Evolutionary conservation across 2,113 vertebrate genomes (phyloP), one percentile per base, ranked within the genome.

Genomic region (Malurus alboscapulatus): DNA sequence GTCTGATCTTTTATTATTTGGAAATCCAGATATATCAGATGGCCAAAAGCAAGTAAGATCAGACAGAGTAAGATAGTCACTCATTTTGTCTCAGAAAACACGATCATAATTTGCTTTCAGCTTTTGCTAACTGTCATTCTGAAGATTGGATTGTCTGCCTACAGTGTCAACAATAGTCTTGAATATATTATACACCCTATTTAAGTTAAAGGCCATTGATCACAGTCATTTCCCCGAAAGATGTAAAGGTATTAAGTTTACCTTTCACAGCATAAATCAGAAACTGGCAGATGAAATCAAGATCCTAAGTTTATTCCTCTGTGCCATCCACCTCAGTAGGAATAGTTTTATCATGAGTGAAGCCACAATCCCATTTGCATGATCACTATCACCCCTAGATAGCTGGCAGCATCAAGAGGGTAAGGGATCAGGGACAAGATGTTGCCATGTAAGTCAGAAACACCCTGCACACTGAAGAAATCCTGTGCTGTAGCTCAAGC

Each of bases 271-370:
- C 34, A 66, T 17, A 74, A 51, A 34, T 59, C 17, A 66, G 42
- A 82, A 87, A 50, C 12, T 53, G 10, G 8, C 29, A 75, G 48
- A 54, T 8, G 15, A 83, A 61, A 62, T 71, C 20, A 62, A 92
- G 26, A 34, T 38, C 6, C 29, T 50, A 45, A 21, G 0, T 30
- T 32, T 59, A 19, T 38, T 87, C 14, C 45, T 76, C 29, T 19
- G 34, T 50, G 6, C 20, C 10, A 36, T 5, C 6, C 15, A 38
- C 12, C 15, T 55, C 0, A 0, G 9, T 32, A 65, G 51, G 29
- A 51, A 58, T 29, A 10, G 4, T 6, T 80, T 84, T 59, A 42
- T 47, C 20, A 45, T 2, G 10, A 51, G 17, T 63, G 58, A 91
- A 72, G 15, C 13, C 38, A 34, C 18, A 62, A 21, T 40, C 11